phyloP scores from a whole-genome alignment of 2,888 invertebrate species.

The Ethmia dodecea region DNA sequence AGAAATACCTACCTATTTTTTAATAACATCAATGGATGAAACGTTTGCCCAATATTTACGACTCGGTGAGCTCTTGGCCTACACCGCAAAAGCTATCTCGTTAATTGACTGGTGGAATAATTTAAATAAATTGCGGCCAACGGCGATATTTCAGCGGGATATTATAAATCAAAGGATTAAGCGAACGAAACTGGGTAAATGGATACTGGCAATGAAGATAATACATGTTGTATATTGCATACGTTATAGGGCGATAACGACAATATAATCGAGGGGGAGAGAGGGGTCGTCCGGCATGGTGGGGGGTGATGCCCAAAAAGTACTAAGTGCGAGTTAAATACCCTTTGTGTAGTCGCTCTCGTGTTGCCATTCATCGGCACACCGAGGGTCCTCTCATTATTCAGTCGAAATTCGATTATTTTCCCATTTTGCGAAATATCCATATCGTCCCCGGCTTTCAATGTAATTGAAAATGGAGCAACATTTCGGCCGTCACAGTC shows the following conservation, averaged over 20 bases:
- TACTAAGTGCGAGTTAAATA: constrained; percentile 76
- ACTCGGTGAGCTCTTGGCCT: constrained; percentile 35
- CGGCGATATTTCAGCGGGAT: constrained; percentile 63
- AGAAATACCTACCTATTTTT: constrained; percentile 27
- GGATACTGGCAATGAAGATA: constrained; percentile 69
- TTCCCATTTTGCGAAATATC: constrained; percentile 76
- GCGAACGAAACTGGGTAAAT: constrained; percentile 54
- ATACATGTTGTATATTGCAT: constrained; percentile 71
- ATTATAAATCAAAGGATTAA: constrained; percentile 77
- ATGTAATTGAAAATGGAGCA: constrained; percentile 69
- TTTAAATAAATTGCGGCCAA: constrained; percentile 70
- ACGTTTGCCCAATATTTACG: constrained; percentile 16
- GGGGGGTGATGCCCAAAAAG: constrained; percentile 62
- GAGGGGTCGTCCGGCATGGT: constrained; percentile 37
- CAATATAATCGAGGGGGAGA: constrained; percentile 56
- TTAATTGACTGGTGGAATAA: constrained; percentile 74
- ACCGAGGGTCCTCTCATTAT: constrained; percentile 71
- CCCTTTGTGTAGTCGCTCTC: constrained; percentile 69
- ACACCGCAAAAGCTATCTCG: constrained; percentile 63
- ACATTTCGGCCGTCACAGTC: constrained; percentile 47
- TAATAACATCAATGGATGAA: background rate
- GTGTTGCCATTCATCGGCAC: constrained; percentile 58
- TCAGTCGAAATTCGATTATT: constrained; percentile 76
- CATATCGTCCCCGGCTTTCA: constrained; percentile 72
- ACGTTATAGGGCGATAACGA: constrained; percentile 73